phyloP scores from a whole-genome alignment of 1,140 invertebrate genomes.

The Rhysida immarginata region DNA sequence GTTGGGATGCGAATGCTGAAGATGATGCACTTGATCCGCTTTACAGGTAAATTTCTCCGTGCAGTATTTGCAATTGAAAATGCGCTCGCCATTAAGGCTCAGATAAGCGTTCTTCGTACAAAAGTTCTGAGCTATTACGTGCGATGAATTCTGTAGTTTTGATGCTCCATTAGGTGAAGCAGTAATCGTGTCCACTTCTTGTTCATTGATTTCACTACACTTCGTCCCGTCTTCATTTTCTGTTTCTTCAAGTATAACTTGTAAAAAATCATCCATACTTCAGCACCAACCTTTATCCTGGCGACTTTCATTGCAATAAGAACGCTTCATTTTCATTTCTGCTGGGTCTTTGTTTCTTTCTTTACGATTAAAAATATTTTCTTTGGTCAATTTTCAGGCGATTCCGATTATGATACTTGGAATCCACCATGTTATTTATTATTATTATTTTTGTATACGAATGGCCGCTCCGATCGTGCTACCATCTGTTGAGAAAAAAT shows the following conservation, averaged over 20 bases:
- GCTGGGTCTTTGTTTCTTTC: too few species aligned
- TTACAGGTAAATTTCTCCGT: not conserved
- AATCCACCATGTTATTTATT: too few species aligned
- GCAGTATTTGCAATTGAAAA: not conserved
- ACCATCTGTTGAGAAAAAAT: too few species aligned
- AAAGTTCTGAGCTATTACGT: not conserved
- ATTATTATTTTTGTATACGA: too few species aligned
- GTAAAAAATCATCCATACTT: conserved; percentile 5
- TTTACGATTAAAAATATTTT: too few species aligned
- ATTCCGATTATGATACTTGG: too few species aligned
- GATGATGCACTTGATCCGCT: not conserved
- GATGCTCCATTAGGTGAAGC: not conserved
- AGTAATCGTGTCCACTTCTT: not conserved
- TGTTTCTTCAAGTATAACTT: conserved; percentile 3
- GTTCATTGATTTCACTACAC: not conserved
- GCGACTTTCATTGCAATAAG: too few species aligned
- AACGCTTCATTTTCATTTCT: too few species aligned
- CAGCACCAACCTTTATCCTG: too few species aligned
- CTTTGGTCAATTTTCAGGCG: too few species aligned
- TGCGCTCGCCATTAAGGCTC: not conserved
- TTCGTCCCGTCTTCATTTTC: not conserved
- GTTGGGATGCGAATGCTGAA: conserved; percentile 8
- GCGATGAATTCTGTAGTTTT: not conserved
- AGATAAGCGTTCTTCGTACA: not conserved
- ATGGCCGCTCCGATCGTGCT: too few species aligned